These are phyloP conservation scores for Prorops nasuta DNA, from an alignment of 1,140 invertebrate species.

Conservation along the genomic window DNA sequence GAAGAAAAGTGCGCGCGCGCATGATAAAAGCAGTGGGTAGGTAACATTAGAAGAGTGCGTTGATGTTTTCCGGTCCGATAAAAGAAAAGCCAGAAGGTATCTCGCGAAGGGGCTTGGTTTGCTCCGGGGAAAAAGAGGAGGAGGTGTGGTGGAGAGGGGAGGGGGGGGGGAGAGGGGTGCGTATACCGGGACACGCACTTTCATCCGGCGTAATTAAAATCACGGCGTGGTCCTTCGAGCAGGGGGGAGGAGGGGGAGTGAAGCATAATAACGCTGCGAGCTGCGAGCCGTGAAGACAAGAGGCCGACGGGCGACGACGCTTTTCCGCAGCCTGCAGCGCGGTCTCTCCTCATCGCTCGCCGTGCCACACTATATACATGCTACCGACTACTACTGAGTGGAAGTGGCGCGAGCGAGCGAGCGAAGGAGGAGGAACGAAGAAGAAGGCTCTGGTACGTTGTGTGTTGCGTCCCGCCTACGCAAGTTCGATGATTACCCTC, in stretches of 20 bases:
- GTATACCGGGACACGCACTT: constrained; percentile 33
- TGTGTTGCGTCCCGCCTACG: constrained; percentile 6
- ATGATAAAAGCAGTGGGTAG: too few relatives aligned
- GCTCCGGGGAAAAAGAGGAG: not conserved
- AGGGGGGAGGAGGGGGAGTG: constrained; percentile 15
- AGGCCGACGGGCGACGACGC: constrained; percentile 8
- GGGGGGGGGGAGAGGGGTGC: constrained; percentile 3
- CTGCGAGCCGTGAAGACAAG: constrained; percentile 29
- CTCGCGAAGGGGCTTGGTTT: not conserved
- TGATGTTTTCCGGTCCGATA: too few relatives aligned
- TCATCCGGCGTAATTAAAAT: constrained; percentile 53
- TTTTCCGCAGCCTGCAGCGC: not conserved
- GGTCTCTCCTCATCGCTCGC: too few relatives aligned
- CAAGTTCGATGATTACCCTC: constrained; percentile 45
- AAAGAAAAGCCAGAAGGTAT: not conserved
- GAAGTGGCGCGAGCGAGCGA: too few relatives aligned
- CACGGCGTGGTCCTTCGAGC: constrained; percentile 37
- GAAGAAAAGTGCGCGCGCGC: too few relatives aligned
- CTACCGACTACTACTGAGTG: too few relatives aligned
- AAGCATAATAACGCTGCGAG: constrained; percentile 21
- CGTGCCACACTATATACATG: too few relatives aligned
- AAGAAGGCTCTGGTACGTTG: too few relatives aligned
- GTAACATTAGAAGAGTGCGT: too few relatives aligned
- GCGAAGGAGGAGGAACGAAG: too few relatives aligned
- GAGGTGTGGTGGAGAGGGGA: constrained; percentile 13